Percentiles rank a stretch among this genome's conserved stretches.
phyloP scores from a whole-genome alignment of 1,140 invertebrate species.

The Drosophila ogumai region DNA sequence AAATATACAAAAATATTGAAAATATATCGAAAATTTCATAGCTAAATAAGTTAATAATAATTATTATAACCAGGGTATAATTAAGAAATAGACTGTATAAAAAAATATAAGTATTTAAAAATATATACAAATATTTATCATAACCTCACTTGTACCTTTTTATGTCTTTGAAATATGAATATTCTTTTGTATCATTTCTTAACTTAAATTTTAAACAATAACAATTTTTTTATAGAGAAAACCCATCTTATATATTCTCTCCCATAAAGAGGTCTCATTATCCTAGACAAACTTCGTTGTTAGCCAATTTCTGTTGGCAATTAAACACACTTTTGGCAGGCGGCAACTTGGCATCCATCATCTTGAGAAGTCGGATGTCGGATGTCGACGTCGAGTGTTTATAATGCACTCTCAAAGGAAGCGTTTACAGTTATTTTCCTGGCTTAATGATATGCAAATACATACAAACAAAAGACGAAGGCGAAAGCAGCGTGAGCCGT shows the following conservation, averaged over 20 bases:
- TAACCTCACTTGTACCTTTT: not conserved
- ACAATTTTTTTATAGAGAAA: not conserved
- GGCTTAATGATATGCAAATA: constrained; percentile 81
- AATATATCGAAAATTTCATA: too few species aligned
- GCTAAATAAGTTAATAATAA: too few species aligned
- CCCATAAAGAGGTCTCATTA: constrained; percentile 28
- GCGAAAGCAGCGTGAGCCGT: constrained; percentile 46
- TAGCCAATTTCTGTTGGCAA: constrained; percentile 45
- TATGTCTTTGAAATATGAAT: not conserved
- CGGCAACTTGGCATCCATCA: constrained; percentile 4
- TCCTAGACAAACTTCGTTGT: constrained; percentile 38
- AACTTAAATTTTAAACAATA: not conserved
- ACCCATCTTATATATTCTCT: not conserved
- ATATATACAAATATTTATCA: not conserved
- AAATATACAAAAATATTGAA: not conserved
- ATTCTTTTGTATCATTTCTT: fast-evolving
- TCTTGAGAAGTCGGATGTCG: constrained; percentile 22
- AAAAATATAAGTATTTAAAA: not conserved
- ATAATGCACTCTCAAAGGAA: constrained; percentile 68
- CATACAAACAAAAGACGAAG: constrained; percentile 62
- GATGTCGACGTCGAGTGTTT: constrained; percentile 55
- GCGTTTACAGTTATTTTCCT: constrained; percentile 60
- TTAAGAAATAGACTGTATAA: not conserved
- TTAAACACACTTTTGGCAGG: constrained; percentile 23
- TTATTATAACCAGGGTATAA: too few species aligned